A percentile compares a stretch with the other conserved stretches of the same genome.
These are phyloP conservation scores for Sebastes dallii DNA, from an alignment of 2,797 vertebrate genomes.

Conservation along the genomic window DNA sequence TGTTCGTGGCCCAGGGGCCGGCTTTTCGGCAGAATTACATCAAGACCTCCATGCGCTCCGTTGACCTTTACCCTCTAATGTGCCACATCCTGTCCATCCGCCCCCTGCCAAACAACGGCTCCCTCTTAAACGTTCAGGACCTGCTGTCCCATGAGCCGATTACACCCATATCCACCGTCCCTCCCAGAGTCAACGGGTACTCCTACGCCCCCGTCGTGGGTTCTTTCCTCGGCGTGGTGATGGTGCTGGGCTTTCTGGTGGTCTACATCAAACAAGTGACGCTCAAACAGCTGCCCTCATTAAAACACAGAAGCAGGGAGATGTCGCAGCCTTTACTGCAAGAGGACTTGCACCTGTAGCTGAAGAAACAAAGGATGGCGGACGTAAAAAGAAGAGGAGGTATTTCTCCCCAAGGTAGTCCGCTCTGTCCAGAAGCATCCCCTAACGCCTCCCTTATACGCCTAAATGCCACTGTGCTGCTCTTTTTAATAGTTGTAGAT, in stretches of 20 bases:
- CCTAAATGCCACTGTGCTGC: conserved; percentile 12
- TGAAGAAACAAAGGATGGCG: conserved; percentile 6
- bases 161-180: conserved; percentile 8
- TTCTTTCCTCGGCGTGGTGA: conserved; percentile 81
- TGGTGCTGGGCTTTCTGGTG: conserved; percentile 87
- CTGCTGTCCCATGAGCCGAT: conserved; percentile 75
- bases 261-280: conserved; percentile 87
- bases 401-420: conserved; percentile 59
- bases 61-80: conserved; percentile 93
- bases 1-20: conserved; percentile 91
- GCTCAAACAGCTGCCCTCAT: conserved; percentile 78
- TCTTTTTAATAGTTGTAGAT: conserved; percentile 24
- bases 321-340: conserved; percentile 89
- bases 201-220: conserved; percentile 84
- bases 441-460: conserved; percentile 15
- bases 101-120: conserved; percentile 90
- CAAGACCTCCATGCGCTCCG: conserved; percentile 85
- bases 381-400: conserved; percentile 48
- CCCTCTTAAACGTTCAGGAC: conserved; percentile 84
- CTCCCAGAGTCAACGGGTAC: conserved; percentile 41
- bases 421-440: conserved; percentile 55
- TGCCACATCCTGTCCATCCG: conserved; percentile 87
- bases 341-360: conserved; percentile 79
- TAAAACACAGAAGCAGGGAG: conserved; percentile 83
- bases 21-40: conserved; percentile 86